Evolutionary conservation across 2,113 vertebrate genomes (phyloP).

Genomic region (Panthera uncia): DNA sequence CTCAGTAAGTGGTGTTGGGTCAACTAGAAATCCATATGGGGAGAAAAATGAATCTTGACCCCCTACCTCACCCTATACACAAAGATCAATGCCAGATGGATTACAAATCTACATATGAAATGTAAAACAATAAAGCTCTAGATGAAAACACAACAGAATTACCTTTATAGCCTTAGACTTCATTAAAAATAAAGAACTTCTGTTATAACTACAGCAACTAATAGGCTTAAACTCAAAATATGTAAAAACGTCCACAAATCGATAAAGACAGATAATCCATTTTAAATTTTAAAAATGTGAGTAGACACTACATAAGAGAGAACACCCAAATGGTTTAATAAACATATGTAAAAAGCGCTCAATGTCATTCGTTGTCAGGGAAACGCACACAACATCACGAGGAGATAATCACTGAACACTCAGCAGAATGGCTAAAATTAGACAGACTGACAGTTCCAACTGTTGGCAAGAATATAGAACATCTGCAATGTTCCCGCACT

Average conservation of each 20-base stretch:
- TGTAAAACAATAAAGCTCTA: not conserved
- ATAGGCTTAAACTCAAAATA: not conserved
- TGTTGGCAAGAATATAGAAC: slow-evolving; percentile 18
- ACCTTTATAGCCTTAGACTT: not conserved
- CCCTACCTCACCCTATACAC: not conserved
- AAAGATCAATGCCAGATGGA: not conserved
- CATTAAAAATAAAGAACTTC: slow-evolving; percentile 31
- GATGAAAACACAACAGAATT: not conserved
- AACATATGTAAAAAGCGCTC: not conserved
- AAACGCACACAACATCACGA: slow-evolving; percentile 22
- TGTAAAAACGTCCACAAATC: not conserved
- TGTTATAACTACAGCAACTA: not conserved
- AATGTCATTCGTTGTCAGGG: not conserved
- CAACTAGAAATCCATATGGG: not conserved
- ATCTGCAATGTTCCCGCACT: not conserved
- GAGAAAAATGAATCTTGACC: not conserved
- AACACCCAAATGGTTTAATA: not conserved
- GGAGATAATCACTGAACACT: not conserved
- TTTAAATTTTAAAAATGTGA: not conserved
- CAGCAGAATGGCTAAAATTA: slow-evolving; percentile 6
- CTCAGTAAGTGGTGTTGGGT: not conserved
- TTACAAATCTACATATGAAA: not conserved
- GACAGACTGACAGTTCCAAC: slow-evolving; percentile 57
- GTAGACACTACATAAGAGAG: not conserved
- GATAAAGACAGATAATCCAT: not conserved